Evolutionary conservation across 2,113 vertebrate genomes (phyloP).

Genomic region (Dasyprocta punctata): DNA sequence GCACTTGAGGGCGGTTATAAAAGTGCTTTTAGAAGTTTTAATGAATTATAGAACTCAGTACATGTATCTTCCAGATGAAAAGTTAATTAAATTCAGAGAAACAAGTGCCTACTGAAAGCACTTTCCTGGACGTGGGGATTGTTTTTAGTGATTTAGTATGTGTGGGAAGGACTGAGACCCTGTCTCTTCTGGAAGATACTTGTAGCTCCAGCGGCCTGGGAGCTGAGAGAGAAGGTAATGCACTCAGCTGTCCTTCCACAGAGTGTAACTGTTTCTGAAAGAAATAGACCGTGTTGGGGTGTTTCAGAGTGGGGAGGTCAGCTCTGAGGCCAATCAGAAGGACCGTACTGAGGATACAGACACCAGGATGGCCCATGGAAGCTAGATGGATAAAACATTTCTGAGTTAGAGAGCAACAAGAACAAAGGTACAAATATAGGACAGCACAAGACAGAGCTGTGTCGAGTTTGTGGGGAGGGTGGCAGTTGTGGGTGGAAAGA

Average conservation of each 20-base stretch:
- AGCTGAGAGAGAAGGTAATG: neutral
- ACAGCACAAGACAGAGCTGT: neutral
- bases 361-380: neutral
- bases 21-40: neutral
- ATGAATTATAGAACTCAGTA: neutral
- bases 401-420: neutral
- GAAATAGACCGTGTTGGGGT: neutral
- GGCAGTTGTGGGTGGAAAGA: neutral
- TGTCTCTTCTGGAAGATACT: neutral
- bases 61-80: neutral
- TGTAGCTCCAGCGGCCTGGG: neutral
- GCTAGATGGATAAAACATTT: neutral
- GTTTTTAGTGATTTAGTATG: neutral
- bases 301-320: neutral
- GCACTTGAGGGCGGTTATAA: neutral
- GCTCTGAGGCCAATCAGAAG: neutral
- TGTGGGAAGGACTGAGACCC: neutral
- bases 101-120: neutral
- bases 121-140: neutral
- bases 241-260: neutral
- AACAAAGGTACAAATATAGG: neutral
- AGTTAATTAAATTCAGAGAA: conserved; percentile 18
- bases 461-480: neutral
- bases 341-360: neutral
- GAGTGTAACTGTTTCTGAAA: neutral